These are phyloP conservation scores for Heptranchias perlo DNA, from an alignment of 2,113 vertebrate species.

Conservation along the genomic window DNA sequence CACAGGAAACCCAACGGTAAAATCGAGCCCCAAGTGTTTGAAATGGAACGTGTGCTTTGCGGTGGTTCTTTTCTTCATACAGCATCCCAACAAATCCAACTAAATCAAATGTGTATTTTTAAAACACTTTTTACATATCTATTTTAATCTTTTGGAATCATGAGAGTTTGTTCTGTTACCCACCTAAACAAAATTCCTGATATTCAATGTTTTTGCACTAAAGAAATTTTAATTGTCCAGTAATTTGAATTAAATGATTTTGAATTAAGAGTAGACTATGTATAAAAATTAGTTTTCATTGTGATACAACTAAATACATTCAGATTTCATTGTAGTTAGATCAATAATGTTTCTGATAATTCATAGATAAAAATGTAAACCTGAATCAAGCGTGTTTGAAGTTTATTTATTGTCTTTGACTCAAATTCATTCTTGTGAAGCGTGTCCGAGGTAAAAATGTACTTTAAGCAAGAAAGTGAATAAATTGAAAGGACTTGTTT, in stretches of 20 bases:
- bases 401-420: not conserved
- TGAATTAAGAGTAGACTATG: not conserved
- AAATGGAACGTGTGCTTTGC: not conserved
- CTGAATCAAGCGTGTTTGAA: not conserved
- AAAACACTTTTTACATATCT: no score
- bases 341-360: not conserved
- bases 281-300: not conserved
- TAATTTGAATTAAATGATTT: not conserved
- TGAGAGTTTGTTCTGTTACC: no score
- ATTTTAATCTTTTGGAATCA: no score
- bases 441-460: not conserved
- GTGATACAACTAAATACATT: not conserved
- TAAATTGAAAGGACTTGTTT: not conserved
- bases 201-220: not conserved
- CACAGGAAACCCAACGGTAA: no score
- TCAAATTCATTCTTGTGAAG: not conserved
- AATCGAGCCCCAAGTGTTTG: no score
- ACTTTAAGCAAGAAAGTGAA: not conserved
- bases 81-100: no score
- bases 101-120: no score
- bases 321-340: not conserved
- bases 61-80: not conserved
- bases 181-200: no score
- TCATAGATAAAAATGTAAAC: not conserved
- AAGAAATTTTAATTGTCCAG: not conserved